Percentiles rank a stretch among this genome's conserved stretches.
phyloP scores from a whole-genome alignment of 2,797 vertebrate species.

The Eidolon dupreanum region DNA sequence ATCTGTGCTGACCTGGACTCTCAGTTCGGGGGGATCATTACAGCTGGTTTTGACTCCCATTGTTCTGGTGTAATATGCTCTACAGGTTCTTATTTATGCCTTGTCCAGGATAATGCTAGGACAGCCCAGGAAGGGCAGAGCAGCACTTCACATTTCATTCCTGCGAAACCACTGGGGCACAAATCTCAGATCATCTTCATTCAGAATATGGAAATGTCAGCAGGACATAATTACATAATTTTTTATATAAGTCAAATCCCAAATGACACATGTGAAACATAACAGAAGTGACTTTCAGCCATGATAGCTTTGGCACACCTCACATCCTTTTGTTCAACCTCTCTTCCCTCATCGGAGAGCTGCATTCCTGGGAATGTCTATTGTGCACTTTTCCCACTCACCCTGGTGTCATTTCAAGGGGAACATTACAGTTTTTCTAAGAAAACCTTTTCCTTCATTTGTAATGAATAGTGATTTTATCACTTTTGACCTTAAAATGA shows the following conservation, averaged over 20 bases:
- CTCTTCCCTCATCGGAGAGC: slow-evolving; percentile 67
- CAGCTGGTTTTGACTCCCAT: background rate
- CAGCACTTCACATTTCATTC: background rate
- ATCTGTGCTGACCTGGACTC: background rate
- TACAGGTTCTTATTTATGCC: background rate
- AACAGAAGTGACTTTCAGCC: slow-evolving; percentile 54
- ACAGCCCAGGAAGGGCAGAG: background rate
- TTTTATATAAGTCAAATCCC: slow-evolving; percentile 48
- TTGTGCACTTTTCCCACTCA: slow-evolving; percentile 66
- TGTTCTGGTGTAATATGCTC: background rate
- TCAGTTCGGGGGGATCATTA: background rate
- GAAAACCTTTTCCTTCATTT: slow-evolving; percentile 48
- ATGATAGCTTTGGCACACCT: slow-evolving; percentile 77
- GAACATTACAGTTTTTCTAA: background rate
- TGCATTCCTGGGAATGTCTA: slow-evolving; percentile 79
- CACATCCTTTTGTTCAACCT: slow-evolving; percentile 75
- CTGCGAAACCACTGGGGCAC: background rate
- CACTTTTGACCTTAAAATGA: slow-evolving; percentile 57
- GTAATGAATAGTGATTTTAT: slow-evolving; percentile 53
- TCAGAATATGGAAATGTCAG: slow-evolving; percentile 32
- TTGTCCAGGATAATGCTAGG: background rate
- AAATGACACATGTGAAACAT: slow-evolving; percentile 50
- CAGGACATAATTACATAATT: background rate
- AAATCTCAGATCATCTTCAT: background rate
- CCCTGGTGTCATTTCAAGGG: slow-evolving; percentile 52